phyloP scores from a whole-genome alignment of 2,797 vertebrate genomes.

The Serranus cabrilla region DNA sequence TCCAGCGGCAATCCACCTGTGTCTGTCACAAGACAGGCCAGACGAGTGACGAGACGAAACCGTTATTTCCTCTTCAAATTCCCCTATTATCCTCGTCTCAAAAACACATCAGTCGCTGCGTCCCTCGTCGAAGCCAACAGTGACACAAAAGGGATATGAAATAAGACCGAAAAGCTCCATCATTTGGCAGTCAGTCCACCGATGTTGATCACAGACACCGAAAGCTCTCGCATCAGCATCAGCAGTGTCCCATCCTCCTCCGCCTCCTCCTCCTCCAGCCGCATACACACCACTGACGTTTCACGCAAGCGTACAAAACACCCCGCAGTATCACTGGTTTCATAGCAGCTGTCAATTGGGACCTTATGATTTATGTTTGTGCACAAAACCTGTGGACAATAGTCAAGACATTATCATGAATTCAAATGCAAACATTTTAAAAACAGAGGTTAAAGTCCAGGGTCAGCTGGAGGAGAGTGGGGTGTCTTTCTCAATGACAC shows the following conservation, averaged over 20 bases:
- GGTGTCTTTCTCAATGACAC: constrained; percentile 3
- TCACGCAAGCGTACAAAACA: constrained; percentile 81
- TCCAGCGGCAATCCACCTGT: constrained; percentile 80
- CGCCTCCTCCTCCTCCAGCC: constrained; percentile 77
- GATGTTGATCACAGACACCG: constrained; percentile 71
- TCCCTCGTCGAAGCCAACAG: not conserved
- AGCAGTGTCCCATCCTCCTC: constrained; percentile 74
- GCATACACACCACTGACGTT: constrained; percentile 81
- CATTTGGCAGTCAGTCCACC: constrained; percentile 23
- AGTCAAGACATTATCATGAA: not conserved
- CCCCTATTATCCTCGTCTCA: not conserved
- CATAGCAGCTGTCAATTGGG: not conserved
- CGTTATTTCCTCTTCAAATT: constrained; percentile 24
- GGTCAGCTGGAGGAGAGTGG: not conserved
- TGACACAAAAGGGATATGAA: not conserved
- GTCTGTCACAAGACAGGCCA: constrained; percentile 72
- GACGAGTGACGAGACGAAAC: constrained; percentile 59
- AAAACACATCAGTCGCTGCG: constrained; percentile 7
- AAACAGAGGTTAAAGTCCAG: constrained; percentile 18
- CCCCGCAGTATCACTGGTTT: constrained; percentile 74
- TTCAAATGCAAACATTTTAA: not conserved
- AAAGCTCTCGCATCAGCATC: constrained; percentile 85
- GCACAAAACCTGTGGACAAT: not conserved
- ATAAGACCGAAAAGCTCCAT: constrained; percentile 21
- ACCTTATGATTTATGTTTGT: not conserved